Evolutionary conservation across 2,113 vertebrate genomes (phyloP).

Genomic region (Rhinogobius similis): DNA sequence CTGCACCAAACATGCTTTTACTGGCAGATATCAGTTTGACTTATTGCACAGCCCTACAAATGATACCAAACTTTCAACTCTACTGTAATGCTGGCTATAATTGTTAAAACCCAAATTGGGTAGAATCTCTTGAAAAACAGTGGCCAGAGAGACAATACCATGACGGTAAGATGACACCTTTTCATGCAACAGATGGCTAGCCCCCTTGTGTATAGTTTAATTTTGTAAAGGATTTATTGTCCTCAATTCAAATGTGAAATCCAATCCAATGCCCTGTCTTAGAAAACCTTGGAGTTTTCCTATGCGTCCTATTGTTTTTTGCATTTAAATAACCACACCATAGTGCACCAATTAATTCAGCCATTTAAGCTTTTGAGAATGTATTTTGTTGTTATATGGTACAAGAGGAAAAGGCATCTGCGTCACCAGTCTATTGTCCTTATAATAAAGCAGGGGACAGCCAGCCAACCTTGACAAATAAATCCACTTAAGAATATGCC

Average conservation of each 20-base stretch:
- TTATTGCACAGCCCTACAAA: too few relatives aligned
- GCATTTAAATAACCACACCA: too few relatives aligned
- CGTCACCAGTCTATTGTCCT: conserved; percentile 23
- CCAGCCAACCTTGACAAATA: conserved; percentile 28
- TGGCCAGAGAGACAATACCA: conserved; percentile 21
- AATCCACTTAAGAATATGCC: conserved; percentile 55
- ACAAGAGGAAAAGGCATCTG: not conserved
- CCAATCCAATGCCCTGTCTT: not conserved
- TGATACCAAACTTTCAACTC: too few relatives aligned
- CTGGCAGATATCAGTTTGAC: too few relatives aligned
- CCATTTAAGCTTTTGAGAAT: not conserved
- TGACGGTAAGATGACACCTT: conserved; percentile 37
- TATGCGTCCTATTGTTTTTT: not conserved
- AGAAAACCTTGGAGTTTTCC: not conserved
- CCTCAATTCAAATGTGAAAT: conserved; percentile 18
- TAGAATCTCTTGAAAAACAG: not conserved
- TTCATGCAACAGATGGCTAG: conserved; percentile 48
- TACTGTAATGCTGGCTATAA: not conserved
- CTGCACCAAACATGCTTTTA: too few relatives aligned
- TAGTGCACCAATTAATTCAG: too few relatives aligned
- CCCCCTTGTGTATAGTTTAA: conserved; percentile 23
- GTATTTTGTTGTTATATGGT: not conserved
- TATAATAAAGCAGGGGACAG: not conserved
- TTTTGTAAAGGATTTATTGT: conserved; percentile 23
- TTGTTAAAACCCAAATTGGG: not conserved